A percentile compares a stretch with the other conserved stretches of the same genome.
These are phyloP conservation scores for Amblyteles armatorius DNA, from an alignment of 2,888 invertebrate genomes.

Conservation along the genomic window DNA sequence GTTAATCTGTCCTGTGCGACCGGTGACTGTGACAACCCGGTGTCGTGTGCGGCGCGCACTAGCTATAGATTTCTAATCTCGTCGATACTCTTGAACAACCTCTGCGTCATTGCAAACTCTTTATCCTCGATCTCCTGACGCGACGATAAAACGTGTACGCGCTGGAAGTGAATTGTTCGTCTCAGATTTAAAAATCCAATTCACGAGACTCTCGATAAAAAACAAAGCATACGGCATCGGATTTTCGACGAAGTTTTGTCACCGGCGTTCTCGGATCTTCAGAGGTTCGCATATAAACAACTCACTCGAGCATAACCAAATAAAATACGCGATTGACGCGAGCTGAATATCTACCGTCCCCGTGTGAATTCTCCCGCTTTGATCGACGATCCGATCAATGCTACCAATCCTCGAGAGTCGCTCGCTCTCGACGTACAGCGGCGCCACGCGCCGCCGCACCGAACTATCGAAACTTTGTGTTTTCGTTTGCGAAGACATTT, in stretches of 20 bases:
- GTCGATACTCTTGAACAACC: not conserved
- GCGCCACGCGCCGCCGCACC: not conserved
- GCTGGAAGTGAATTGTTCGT: not conserved
- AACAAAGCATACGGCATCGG: not conserved
- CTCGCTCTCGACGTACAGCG: slow-evolving; percentile 1
- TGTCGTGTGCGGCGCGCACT: not conserved
- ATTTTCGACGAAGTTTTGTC: not conserved
- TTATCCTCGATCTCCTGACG: not conserved
- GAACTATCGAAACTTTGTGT: not conserved
- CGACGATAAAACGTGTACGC: not conserved
- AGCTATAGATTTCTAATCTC: not conserved
- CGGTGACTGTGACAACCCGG: not conserved
- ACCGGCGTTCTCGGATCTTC: not conserved
- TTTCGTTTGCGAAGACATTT: slow-evolving; percentile 14
- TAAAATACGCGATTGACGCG: not conserved
- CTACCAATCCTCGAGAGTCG: not conserved
- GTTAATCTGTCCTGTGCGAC: not conserved
- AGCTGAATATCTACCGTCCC: not conserved
- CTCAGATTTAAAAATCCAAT: not conserved
- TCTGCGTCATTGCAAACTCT: not conserved
- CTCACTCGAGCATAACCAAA: not conserved
- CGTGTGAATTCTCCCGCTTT: slow-evolving; percentile 1
- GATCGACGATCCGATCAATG: not conserved
- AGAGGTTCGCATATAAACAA: not conserved
- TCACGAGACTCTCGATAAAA: not conserved